Evolutionary conservation across 2,888 invertebrate species (phyloP), one percentile per base, ranked within the genome.

Genomic region (Drosophila prostipennis): DNA sequence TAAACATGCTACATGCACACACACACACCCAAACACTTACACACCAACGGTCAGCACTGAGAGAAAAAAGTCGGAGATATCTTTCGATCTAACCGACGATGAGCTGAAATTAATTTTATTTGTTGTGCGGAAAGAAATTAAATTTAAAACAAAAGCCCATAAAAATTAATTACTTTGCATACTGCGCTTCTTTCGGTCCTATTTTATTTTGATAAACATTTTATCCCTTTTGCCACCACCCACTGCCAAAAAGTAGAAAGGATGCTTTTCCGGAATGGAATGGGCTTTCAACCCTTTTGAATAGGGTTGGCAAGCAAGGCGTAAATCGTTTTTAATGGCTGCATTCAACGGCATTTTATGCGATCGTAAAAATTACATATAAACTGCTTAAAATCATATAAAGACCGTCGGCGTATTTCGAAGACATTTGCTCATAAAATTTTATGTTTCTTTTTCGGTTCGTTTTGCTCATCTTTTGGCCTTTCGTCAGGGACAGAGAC

Each of bases 241-340:
- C 46, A 36, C 36, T 53, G 23, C 8, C 39, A 26, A 36, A 46
- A 45, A 58, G 64, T 51, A 29, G 29, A 37, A 8, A 54, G 60
- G 42, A 32, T 19, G 29, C 32, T 14, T 32, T n/a, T 19, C 19
- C 23, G 34, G 19, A n/a, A 40, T 29, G 29, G 43, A 34, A 32
- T 6, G 39, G 67, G 40, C 8, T 14, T 32, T 36, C 46, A 55
- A 68, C 48, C 73, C 63, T 46, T 76, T 65, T 40, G 32, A 23
- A 16, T 14, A 26, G 45, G 57, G 69, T 19, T 69, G 69, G 45
- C 46, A 48, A 43, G 57, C 48, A 69, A 79, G 74, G 82, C 85
- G 82, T 87, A 87, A 87, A 84, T 87, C 87, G 85, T 84, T 85
- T 87, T 87, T 84, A 85, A 85, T 85, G 83, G 80, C 76, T 80